Base-by-base conservation (phyloP, 2,797 vertebrate genomes). In the Sphenodon punctatus region DNA sequence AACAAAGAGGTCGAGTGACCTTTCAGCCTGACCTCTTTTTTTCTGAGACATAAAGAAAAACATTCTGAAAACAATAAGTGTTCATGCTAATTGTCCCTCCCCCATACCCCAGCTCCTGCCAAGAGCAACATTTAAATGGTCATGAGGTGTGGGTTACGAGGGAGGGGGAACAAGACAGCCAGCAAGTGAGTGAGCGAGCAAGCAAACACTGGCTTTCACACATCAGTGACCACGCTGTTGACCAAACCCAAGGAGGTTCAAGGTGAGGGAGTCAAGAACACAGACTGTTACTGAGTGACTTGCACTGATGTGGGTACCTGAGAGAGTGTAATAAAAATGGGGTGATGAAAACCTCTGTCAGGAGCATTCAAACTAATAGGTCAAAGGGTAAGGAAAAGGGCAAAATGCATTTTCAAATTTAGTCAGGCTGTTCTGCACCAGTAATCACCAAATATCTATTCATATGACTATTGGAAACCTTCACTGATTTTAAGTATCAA, bases 121-220 rank as follows among this genome's bases (percentile, higher is more conserved):
- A 93, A 94, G 86, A 94, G 92, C 91, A 93, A 93, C 90, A 93
- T 93, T 94, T 92, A 91, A 90, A 88, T 91, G 91, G 85, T 87
- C 91, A 86, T 89, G 86, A 88, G 88, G 91, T 91, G 90, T 78
- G 92, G 88, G 86, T 89, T 92, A 51, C 16, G 32, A 41, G 27
- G 27, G 60, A 72, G 30, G 27, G 87, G 92, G 91, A 92, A 90
- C 79, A 90, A 93, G 89, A 80, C 87, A 87, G 88, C 67, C 82
- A 93, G 84, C 89, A 86, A 90, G 84, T 87, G n/a, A n/a, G n/a
- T n/a, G n/a, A n/a, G n/a, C n/a, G n/a, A n/a, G n/a, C 20, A 49
- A 68, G 36, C 36, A 68, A 25, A 49, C 20, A 49, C 12, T 56
- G 27, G 84, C 89, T 91, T 91, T 90, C 89, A 93, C 90, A 90